Evolutionary conservation across 1,140 invertebrate genomes (phyloP).

Genomic region (Hylyphantes graminicola): DNA sequence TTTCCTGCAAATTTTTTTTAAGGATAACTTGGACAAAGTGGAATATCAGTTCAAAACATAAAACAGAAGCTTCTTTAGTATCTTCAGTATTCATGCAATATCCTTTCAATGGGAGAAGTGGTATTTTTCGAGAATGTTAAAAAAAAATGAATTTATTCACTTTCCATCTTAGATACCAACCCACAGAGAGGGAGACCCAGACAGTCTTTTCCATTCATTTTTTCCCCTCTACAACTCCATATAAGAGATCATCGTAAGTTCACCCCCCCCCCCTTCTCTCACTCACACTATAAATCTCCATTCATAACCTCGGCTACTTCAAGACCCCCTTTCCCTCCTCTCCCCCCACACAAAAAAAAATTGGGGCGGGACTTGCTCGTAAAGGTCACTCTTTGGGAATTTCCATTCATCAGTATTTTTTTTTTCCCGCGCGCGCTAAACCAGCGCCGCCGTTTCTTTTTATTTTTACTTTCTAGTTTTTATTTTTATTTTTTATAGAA

Average conservation of each 20-base stretch:
- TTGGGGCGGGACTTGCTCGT: slow-evolving; percentile 22
- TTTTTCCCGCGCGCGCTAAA: not conserved
- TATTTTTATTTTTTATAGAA: not conserved
- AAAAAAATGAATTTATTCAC: too few relatives aligned
- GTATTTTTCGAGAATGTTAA: too few relatives aligned
- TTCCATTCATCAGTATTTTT: slow-evolving; percentile 49
- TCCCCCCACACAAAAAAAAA: too few relatives aligned
- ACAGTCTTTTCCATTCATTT: slow-evolving; percentile 27
- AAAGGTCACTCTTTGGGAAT: slow-evolving; percentile 50
- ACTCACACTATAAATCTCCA: not conserved
- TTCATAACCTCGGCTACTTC: not conserved
- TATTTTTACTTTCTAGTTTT: not conserved
- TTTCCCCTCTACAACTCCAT: slow-evolving; percentile 11
- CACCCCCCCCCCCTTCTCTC: not conserved
- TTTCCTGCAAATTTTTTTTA: too few relatives aligned
- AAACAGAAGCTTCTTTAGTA: too few relatives aligned
- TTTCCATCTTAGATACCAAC: too few relatives aligned
- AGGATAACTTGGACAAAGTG: too few relatives aligned
- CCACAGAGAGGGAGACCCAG: not conserved
- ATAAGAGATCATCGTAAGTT: not conserved
- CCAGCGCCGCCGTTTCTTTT: not conserved
- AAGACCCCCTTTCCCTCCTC: not conserved
- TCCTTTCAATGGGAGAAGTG: too few relatives aligned
- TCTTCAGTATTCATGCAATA: too few relatives aligned
- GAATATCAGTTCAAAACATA: too few relatives aligned